phyloP scores from a whole-genome alignment of 2,797 vertebrate species.

The Mastacembelus armatus region DNA sequence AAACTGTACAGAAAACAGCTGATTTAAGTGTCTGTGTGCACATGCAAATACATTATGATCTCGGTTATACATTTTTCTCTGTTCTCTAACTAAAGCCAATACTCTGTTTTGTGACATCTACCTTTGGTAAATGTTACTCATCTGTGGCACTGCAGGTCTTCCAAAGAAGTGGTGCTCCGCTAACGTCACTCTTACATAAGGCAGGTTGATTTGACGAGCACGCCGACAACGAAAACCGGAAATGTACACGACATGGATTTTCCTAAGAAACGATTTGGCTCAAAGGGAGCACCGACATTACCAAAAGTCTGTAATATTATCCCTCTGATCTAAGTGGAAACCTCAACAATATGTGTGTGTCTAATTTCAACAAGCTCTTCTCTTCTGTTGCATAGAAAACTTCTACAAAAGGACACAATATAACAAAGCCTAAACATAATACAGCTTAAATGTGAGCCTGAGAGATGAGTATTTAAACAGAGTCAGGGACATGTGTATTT shows the following conservation, averaged over 20 bases:
- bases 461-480: conserved; percentile 71
- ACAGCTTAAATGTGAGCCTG: conserved; percentile 77
- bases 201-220: conserved; percentile 53
- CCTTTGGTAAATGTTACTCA: conserved; percentile 74
- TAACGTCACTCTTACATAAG: conserved; percentile 33
- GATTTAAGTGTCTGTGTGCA: conserved; percentile 31
- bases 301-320: conserved; percentile 52
- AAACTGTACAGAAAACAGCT: conserved; percentile 57
- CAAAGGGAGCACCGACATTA: conserved; percentile 71
- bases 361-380: conserved; percentile 65
- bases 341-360: conserved; percentile 60
- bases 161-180: conserved; percentile 41
- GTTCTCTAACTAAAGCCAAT: conserved; percentile 35
- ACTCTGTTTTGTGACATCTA: conserved; percentile 66
- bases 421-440: conserved; percentile 73
- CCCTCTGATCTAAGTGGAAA: conserved; percentile 45
- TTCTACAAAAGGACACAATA: conserved; percentile 77
- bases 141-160: conserved; percentile 57
- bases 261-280: conserved; percentile 63
- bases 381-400: conserved; percentile 86
- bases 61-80: conserved; percentile 24
- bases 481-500: conserved; percentile 56
- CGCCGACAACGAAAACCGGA: conserved; percentile 27
- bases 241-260: conserved; percentile 46
- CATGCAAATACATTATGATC: conserved; percentile 47